phyloP scores from a whole-genome alignment of 2,113 vertebrate species.

The Phalacrocorax brasilianus region DNA sequence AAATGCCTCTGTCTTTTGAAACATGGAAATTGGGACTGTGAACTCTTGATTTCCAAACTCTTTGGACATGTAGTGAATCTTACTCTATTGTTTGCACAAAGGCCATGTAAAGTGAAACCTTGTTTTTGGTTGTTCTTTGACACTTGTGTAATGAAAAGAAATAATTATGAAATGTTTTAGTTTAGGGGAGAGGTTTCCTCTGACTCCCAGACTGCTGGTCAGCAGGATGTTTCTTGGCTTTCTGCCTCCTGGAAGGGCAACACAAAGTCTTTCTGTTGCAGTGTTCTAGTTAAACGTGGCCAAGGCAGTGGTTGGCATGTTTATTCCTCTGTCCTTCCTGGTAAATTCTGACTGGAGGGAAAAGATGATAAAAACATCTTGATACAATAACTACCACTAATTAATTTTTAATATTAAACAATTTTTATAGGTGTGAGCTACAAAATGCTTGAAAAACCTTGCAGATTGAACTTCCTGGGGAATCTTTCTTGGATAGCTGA shows the following conservation, averaged over 20 bases:
- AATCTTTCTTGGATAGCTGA: not conserved
- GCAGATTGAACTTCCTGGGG: not conserved
- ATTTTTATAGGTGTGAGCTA: not conserved
- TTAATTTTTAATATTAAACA: not conserved
- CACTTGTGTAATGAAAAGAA: not conserved
- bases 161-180: not conserved
- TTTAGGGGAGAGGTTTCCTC: not conserved
- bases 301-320: not conserved
- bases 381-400: not conserved
- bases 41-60: not conserved
- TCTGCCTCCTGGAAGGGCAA: not conserved
- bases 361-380: not conserved
- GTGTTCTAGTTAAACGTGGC: not conserved
- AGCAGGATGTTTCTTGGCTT: not conserved
- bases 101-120: not conserved
- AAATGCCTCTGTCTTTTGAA: not conserved
- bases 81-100: not conserved
- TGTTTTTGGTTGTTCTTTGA: not conserved
- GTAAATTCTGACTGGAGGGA: not conserved
- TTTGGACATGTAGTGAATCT: not conserved
- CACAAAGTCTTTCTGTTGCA: not conserved
- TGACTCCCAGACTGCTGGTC: not conserved
- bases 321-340: not conserved
- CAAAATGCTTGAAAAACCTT: not conserved
- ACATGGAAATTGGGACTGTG: not conserved